Evolutionary conservation across 2,888 invertebrate species (phyloP).

Genomic region (Trachelus stipa): DNA sequence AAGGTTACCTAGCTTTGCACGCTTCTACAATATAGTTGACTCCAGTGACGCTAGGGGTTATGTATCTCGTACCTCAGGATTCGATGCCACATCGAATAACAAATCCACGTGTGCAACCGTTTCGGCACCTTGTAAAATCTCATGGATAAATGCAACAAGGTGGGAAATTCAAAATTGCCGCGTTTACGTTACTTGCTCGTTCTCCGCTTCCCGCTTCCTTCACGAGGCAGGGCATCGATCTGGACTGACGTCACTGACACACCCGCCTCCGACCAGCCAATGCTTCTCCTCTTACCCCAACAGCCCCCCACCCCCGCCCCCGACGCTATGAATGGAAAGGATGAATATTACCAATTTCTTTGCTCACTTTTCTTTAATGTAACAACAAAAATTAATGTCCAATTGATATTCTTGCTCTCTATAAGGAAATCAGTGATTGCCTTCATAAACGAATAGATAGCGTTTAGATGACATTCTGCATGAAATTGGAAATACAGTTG

Average conservation of each 20-base stretch:
- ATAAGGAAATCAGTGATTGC: neutral
- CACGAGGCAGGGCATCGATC: conserved; percentile 42
- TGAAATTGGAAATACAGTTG: neutral
- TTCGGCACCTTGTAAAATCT: neutral
- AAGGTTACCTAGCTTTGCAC: neutral
- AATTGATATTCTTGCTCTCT: neutral
- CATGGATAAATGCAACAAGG: neutral
- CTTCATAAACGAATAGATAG: neutral
- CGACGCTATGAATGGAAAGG: conserved; percentile 44
- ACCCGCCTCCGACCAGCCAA: conserved; percentile 49
- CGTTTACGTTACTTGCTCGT: conserved; percentile 9
- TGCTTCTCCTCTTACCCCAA: conserved; percentile 24
- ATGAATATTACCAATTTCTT: conserved; percentile 22
- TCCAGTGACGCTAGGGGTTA: neutral
- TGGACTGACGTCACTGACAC: conserved; percentile 54
- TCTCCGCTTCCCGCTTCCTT: conserved; percentile 3
- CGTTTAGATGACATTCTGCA: neutral
- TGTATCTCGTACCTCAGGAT: neutral
- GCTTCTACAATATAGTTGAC: neutral
- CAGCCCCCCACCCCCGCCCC: too few relatives aligned
- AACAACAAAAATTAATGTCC: conserved; percentile 2
- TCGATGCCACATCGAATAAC: neutral
- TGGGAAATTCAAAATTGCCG: neutral
- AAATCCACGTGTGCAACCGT: neutral
- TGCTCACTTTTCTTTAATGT: conserved; percentile 8